Evolutionary conservation across 1,140 invertebrate species (phyloP).

Genomic region (Diorhabda carinulata): DNA sequence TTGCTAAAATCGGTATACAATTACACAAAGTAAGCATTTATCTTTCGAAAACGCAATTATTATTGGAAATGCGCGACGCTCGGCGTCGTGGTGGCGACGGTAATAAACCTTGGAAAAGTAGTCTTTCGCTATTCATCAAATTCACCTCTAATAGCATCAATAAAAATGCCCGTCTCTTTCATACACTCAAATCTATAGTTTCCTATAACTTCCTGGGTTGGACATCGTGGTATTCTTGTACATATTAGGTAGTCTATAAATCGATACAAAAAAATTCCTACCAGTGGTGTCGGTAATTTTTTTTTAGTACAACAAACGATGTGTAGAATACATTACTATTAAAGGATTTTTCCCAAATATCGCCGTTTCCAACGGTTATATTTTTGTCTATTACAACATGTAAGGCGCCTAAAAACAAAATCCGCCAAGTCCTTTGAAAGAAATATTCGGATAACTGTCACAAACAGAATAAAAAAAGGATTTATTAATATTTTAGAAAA

Average conservation of each 20-base stretch:
- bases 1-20: neutral
- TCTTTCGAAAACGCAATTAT: neutral
- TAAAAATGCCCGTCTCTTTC: neutral
- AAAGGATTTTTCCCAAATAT: no score
- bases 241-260: neutral
- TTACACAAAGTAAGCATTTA: neutral
- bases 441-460: no score
- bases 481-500: no score
- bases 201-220: neutral
- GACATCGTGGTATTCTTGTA: neutral
- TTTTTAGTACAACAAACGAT: neutral
- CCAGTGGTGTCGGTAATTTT: neutral
- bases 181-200: constrained; percentile 2
- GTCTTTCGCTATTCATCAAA: neutral
- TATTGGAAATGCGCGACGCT: neutral
- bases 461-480: no score
- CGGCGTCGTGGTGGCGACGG: neutral
- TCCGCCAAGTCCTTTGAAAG: no score
- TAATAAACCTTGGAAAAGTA: constrained; percentile 1
- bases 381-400: no score
- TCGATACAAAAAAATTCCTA: neutral
- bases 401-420: no score
- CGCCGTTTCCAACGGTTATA: no score
- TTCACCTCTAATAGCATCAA: constrained; percentile 2
- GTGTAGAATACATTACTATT: no score